Evolutionary conservation across 2,888 invertebrate genomes (phyloP).

Genomic region (Parascotia fuliginaria): DNA sequence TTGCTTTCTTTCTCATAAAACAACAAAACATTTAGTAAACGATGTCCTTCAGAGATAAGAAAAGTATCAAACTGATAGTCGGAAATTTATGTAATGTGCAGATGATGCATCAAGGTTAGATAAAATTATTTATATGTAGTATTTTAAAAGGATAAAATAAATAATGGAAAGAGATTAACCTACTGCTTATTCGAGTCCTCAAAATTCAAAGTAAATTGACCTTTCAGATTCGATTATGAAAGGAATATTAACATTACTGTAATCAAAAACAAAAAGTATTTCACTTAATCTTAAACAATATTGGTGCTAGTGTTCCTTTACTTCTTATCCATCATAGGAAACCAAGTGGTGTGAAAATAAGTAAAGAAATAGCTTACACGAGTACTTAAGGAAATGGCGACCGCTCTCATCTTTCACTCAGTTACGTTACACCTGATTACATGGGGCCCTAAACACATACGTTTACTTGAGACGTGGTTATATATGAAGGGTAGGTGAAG

Average conservation of each 20-base stretch:
- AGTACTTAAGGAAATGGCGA: slow-evolving; percentile 37
- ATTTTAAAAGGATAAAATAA: no score
- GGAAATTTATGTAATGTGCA: not conserved
- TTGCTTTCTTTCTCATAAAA: not conserved
- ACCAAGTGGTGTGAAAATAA: slow-evolving; percentile 19
- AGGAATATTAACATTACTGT: no score
- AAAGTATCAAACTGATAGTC: not conserved
- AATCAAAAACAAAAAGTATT: not conserved
- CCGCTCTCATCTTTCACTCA: slow-evolving; percentile 26
- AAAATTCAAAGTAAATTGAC: no score
- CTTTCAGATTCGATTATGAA: no score
- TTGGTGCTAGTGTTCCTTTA: not conserved
- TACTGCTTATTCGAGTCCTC: no score
- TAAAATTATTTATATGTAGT: not conserved
- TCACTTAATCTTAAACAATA: not conserved
- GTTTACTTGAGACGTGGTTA: no score
- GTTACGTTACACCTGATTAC: slow-evolving; percentile 36
- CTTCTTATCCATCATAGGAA: slow-evolving; percentile 2
- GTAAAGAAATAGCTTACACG: slow-evolving; percentile 19
- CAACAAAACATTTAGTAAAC: not conserved
- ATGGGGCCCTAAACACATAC: not conserved
- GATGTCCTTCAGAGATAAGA: not conserved
- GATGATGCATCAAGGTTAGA: not conserved
- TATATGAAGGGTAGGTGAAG: no score
- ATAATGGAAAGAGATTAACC: no score